Conservation (phyloP, 2,888 invertebrate genomes). For the Carterocephalus palaemon region DNA sequence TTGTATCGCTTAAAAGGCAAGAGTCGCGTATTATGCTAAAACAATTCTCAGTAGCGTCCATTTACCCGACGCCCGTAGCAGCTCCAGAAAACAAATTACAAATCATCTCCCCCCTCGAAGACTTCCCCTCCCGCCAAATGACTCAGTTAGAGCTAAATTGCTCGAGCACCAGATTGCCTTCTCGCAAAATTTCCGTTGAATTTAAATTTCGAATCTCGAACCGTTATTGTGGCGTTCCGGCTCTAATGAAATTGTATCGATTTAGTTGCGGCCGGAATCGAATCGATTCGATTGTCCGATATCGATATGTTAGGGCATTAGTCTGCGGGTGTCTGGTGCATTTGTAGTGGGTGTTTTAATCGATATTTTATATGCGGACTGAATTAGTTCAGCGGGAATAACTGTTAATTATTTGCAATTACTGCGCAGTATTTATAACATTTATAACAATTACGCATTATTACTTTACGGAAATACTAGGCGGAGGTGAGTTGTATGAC, state of each 20-base stretch:
- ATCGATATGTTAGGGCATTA: conserved; percentile 28
- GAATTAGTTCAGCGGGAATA: too few relatives aligned
- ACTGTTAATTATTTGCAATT: too few relatives aligned
- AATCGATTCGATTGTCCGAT: conserved; percentile 35
- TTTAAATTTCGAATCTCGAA: conserved; percentile 57
- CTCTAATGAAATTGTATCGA: conserved; percentile 59
- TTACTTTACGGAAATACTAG: too few relatives aligned
- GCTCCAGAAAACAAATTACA: conserved; percentile 76
- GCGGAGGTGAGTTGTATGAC: too few relatives aligned
- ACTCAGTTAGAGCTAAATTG: conserved; percentile 76
- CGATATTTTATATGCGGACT: neutral
- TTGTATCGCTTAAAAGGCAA: too few relatives aligned
- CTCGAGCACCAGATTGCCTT: conserved; percentile 56
- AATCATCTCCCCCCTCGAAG: conserved; percentile 69
- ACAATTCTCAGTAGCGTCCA: conserved; percentile 33
- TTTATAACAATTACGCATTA: too few relatives aligned
- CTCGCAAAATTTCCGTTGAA: conserved; percentile 70
- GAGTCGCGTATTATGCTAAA: too few relatives aligned
- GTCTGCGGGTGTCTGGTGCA: conserved; percentile 14
- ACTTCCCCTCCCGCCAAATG: conserved; percentile 62
- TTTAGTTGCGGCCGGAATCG: conserved; percentile 44
- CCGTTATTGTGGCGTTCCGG: conserved; percentile 52
- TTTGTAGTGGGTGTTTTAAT: conserved; percentile 10
- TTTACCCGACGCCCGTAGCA: conserved; percentile 33
- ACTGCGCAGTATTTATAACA: too few relatives aligned